Conservation (phyloP, 1,140 invertebrate species). For the Gryon sp. region DNA sequence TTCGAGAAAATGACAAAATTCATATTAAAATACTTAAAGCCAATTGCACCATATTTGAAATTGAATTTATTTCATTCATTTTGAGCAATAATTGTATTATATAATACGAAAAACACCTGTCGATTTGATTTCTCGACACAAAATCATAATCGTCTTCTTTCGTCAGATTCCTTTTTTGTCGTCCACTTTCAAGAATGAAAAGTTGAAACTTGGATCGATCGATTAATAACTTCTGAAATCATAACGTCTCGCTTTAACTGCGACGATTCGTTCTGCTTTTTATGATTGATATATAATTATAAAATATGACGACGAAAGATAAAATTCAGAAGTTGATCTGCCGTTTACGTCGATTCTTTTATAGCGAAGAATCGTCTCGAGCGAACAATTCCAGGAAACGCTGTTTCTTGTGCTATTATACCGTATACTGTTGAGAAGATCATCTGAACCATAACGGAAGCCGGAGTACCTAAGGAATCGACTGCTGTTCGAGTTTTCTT, state of each 20-base stretch:
- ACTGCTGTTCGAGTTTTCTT: conserved; percentile 71
- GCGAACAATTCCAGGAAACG: conserved; percentile 72
- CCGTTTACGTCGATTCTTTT: conserved; percentile 61
- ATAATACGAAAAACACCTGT: too few species aligned
- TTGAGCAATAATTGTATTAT: too few species aligned
- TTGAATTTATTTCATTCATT: too few species aligned
- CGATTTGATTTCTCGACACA: too few species aligned
- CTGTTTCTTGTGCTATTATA: conserved; percentile 69
- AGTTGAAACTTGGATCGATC: too few species aligned
- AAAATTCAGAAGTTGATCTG: conserved; percentile 43
- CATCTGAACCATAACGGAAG: conserved; percentile 76
- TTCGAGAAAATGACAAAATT: too few species aligned
- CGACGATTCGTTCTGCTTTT: conserved; percentile 46
- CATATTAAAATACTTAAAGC: too few species aligned
- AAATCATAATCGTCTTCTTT: conserved; percentile 37
- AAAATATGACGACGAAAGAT: conserved; percentile 46
- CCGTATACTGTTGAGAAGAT: conserved; percentile 72
- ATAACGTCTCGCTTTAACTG: conserved; percentile 11
- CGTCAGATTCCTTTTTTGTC: conserved; percentile 25
- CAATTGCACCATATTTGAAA: too few species aligned
- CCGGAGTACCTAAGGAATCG: conserved; percentile 65
- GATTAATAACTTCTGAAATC: conserved; percentile 28
- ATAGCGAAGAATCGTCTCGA: conserved; percentile 67
- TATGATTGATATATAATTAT: conserved; percentile 55
- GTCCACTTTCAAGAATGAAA: conserved; percentile 42